Evolutionary conservation across 2,113 vertebrate genomes (phyloP).

Genomic region (Prochilodus magdalenae): DNA sequence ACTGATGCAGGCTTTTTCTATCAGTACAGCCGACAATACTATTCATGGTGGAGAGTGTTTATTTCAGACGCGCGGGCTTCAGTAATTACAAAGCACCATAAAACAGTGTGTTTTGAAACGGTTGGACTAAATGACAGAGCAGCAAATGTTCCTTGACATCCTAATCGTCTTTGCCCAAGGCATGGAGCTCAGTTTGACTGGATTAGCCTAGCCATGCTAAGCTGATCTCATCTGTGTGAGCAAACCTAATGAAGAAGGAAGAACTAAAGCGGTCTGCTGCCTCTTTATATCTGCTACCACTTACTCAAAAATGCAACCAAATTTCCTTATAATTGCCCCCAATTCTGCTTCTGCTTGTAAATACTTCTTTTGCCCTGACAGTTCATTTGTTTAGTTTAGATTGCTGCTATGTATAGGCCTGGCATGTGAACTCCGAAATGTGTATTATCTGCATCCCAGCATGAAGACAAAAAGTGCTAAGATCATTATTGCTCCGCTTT

Average conservation of each 20-base stretch:
- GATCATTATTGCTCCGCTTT: slow-evolving; percentile 67
- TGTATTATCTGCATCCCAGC: slow-evolving; percentile 65
- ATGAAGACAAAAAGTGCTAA: slow-evolving; percentile 61
- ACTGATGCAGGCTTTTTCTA: slow-evolving; percentile 12
- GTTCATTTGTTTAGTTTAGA: slow-evolving; percentile 84
- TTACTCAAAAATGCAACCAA: slow-evolving; percentile 79
- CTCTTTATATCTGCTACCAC: slow-evolving; percentile 81
- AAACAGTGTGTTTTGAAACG: slow-evolving; percentile 41
- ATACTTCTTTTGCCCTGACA: slow-evolving; percentile 79
- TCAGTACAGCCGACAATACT: slow-evolving; percentile 39
- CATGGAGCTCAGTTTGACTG: slow-evolving; percentile 61
- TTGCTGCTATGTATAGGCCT: slow-evolving; percentile 78
- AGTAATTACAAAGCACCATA: slow-evolving; percentile 35
- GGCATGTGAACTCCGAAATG: slow-evolving; percentile 55
- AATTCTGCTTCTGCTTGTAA: slow-evolving; percentile 77
- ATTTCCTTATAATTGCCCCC: slow-evolving; percentile 79
- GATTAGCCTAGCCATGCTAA: slow-evolving; percentile 48
- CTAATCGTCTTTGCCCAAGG: slow-evolving; percentile 65
- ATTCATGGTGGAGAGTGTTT: slow-evolving; percentile 22
- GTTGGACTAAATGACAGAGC: slow-evolving; percentile 53
- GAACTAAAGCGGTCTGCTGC: slow-evolving; percentile 54
- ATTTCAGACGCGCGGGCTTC: slow-evolving; percentile 14
- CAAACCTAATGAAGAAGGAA: slow-evolving; percentile 28
- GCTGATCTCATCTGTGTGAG: slow-evolving; percentile 25
- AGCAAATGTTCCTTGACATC: slow-evolving; percentile 60